Conservation (phyloP, 2,797 vertebrate species). For the Poeciliopsis turneri region DNA sequence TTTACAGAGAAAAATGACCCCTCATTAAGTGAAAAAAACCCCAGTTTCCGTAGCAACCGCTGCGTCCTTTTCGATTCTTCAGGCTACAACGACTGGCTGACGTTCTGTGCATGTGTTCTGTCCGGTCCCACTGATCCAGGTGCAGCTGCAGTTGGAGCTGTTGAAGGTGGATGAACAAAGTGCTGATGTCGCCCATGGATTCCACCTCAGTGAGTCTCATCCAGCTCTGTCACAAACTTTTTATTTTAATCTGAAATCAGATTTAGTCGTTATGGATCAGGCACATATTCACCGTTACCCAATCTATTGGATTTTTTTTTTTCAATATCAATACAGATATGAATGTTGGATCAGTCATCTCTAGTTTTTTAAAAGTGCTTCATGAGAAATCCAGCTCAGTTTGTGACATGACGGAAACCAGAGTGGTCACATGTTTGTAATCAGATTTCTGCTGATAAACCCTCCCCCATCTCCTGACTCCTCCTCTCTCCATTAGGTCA, state of each 20-base stretch:
- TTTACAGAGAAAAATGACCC: neutral
- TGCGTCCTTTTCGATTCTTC: neutral
- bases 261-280: no score
- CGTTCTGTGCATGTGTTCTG: neutral
- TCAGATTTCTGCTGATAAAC: neutral
- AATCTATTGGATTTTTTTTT: no score
- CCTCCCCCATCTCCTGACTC: neutral
- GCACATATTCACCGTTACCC: neutral
- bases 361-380: no score
- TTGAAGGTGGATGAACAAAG: constrained; percentile 64
- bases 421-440: neutral
- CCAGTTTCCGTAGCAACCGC: neutral
- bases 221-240: neutral
- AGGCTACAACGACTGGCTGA: no score
- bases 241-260: neutral
- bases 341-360: no score
- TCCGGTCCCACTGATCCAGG: constrained; percentile 48
- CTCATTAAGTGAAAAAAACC: no score
- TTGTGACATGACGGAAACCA: neutral
- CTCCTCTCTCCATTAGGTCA: constrained; percentile 64
- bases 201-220: constrained; percentile 73
- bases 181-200: constrained; percentile 71
- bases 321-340: no score
- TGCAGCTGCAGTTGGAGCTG: constrained; percentile 71
- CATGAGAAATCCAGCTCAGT: no score